Evolutionary conservation across 2,888 invertebrate species (phyloP), one percentile per base, ranked within the genome.

Genomic region (Graphium colonna): DNA sequence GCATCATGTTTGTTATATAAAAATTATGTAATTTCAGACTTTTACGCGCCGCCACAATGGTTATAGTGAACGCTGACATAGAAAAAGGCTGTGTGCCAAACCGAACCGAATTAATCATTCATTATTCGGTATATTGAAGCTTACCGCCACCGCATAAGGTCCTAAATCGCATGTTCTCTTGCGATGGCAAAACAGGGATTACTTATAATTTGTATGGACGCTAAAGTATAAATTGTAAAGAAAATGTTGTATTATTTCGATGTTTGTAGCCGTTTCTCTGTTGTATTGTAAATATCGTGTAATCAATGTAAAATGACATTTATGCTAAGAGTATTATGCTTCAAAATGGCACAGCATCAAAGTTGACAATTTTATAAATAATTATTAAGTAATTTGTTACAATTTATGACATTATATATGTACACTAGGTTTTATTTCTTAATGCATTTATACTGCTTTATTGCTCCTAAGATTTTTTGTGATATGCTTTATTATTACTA

Each of bases 281-380:
- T 39, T 47, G 45, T 21, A 41, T 51, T 59, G 56, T 59, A 56
- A 33, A 52, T 40, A 51, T 50, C 21, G 50, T 59, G 55, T 57
- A 53, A 48, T 52, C 49, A 55, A 13, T 55, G 51, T 43, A 41
- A 18, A 41, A 31, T 31, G 31, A 31, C 9, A 1, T 3, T 31
- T 31, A 31, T 31, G 31, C 10, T 31, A 7, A 31, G 3, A 31
- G 31, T 10, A 10, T 7, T 31, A 31, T 1, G 31, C 31, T 31
- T 31, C 31, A 10, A 7, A 31, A 10, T 31, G 8, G 31, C 31
- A 31, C 31, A 10, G 31, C 31, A 31, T 31, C 10, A 9, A 31
- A 31, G 31, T 31, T 31, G 31, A 31, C 31, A 31, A 9, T 31
- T 31, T 31, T 21, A 21, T 21, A 21, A 3, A 21, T 21, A 21